Evolutionary conservation across 2,888 invertebrate genomes (phyloP), one percentile per base, ranked within the genome.

Genomic region (Parnassius glacialis): DNA sequence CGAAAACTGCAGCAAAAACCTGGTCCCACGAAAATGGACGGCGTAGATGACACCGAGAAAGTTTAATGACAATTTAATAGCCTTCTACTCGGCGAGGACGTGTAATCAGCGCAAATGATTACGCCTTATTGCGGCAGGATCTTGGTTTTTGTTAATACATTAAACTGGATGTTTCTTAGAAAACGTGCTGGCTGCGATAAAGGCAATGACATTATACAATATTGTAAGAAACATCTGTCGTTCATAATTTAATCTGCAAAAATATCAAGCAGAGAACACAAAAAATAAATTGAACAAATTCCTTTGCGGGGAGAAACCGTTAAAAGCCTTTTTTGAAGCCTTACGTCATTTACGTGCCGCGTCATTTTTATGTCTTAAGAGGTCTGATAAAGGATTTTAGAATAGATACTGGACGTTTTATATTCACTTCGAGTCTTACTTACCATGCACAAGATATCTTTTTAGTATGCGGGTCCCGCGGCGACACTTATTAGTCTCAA

Each of bases 41-140:
- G 73, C 78, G 74, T 87, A 87, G 89, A 90, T 90, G 90, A 90
- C 90, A 90, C 86, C 73, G 81, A 81, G 84, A 81, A 81, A 81
- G 85, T 90, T 85, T 91, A 91, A 91, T 88, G 91, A 88, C 87
- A 89, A 81, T 91, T 89, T 91, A 91, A 91, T 91, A 78, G 83
- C 87, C 87, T 84, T 79, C 83, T 87, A 86, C 83, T 83, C 79
- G 78, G 79, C 79, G 78, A 73, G 75, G 82, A 87, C 83, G 72
- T 84, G 85, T 83, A 90, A 90, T 90, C 90, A 89, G 79, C 78
- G 78, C 84, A 80, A 82, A 83, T 85, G 86, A 87, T 88, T 86
- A 85, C 59, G 52, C 63, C 43, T 52, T 10, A 44, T 11, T 52
- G 52, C 57, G 42, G 16, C 13, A 47, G 12, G 13, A 48, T 47